phyloP scores from a whole-genome alignment of 2,797 vertebrate genomes.

The Trichosurus vulpecula region DNA sequence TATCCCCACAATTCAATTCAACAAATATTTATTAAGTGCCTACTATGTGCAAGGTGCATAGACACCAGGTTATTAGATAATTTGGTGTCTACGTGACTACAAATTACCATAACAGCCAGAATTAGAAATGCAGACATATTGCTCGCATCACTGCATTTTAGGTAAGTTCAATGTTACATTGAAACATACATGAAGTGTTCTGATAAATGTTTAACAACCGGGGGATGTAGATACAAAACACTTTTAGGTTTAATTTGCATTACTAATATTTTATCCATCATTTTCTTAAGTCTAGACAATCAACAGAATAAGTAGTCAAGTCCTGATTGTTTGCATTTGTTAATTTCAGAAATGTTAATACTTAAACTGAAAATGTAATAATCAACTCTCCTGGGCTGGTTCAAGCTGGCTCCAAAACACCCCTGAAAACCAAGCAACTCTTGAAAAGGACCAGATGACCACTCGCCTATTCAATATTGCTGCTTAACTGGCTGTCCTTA shows the following conservation, averaged over 20 bases:
- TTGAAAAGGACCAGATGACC: not conserved
- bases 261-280: not conserved
- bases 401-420: not conserved
- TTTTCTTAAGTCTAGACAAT: not conserved
- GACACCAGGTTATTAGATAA: not conserved
- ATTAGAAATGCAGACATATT: not conserved
- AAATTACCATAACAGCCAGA: not conserved
- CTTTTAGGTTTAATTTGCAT: not conserved
- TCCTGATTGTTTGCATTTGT: not conserved
- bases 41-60: not conserved
- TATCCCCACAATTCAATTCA: not conserved
- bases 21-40: not conserved
- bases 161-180: not conserved
- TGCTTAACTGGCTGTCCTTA: not conserved
- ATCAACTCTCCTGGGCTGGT: not conserved
- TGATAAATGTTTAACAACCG: not conserved
- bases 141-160: not conserved
- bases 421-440: not conserved
- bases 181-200: not conserved
- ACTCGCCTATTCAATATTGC: not conserved
- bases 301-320: not conserved
- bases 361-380: not conserved
- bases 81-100: not conserved
- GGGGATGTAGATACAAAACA: not conserved
- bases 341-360: not conserved